These are phyloP conservation scores for Lynx canadensis DNA, from an alignment of 2,113 vertebrate genomes.

Conservation along the genomic window DNA sequence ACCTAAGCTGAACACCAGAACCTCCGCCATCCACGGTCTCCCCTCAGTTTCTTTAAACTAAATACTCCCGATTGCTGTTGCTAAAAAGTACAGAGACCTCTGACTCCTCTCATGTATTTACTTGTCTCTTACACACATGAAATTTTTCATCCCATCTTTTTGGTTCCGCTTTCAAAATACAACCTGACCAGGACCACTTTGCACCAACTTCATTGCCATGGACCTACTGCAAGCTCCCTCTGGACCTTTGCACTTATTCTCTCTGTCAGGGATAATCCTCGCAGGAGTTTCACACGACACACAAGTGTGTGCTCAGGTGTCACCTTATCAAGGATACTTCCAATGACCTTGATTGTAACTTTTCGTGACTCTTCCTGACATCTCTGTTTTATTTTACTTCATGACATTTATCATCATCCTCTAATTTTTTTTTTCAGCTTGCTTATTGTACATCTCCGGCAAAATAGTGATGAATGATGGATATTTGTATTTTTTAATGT, in stretches of 20 bases:
- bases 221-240: neutral
- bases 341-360: neutral
- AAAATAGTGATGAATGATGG: neutral
- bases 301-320: neutral
- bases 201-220: accelerated
- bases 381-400: neutral
- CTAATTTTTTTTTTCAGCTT: neutral
- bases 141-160: neutral
- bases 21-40: accelerated
- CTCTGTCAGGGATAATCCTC: neutral
- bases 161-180: neutral
- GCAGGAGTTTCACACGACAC: neutral
- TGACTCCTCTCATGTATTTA: neutral
- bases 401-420: neutral
- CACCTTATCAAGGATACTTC: neutral
- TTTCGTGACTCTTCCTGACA: neutral
- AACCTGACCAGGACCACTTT: neutral
- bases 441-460: neutral
- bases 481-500: neutral
- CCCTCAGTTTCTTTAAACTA: neutral
- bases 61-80: neutral
- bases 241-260: neutral
- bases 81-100: neutral
- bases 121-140: neutral
- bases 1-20: too few species aligned